Percentiles rank a stretch among this genome's conserved stretches.
These are phyloP conservation scores for Sarcophaga subvicina DNA, from an alignment of 2,888 invertebrate genomes.

Conservation along the genomic window DNA sequence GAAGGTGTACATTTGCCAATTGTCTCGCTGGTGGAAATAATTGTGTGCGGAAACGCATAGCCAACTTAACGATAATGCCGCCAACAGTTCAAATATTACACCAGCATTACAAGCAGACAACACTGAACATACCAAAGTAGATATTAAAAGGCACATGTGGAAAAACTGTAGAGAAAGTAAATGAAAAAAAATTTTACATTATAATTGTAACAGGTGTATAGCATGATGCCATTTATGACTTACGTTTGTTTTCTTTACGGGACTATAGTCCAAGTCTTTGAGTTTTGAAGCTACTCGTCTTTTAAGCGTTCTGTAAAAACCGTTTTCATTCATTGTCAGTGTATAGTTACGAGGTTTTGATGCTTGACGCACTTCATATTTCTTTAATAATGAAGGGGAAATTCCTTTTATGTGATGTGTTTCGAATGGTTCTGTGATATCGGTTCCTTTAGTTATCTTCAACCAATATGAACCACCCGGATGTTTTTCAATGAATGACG, in stretches of 20 bases:
- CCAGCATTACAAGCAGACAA: constrained; percentile 76
- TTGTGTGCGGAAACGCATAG: constrained; percentile 87
- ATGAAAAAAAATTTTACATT: not conserved
- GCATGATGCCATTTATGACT: constrained; percentile 8
- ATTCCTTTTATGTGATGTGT: constrained; percentile 84
- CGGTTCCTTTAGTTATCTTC: constrained; percentile 87
- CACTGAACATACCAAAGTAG: constrained; percentile 75
- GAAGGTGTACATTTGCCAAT: constrained; percentile 90
- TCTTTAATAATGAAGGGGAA: constrained; percentile 83
- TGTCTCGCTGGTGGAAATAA: constrained; percentile 88
- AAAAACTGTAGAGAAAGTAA: constrained; percentile 70
- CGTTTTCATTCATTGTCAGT: constrained; percentile 87
- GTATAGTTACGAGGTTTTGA: constrained; percentile 85
- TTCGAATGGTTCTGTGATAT: constrained; percentile 91
- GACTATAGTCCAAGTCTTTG: constrained; percentile 82
- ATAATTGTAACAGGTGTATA: too few relatives aligned
- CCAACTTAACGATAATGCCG: constrained; percentile 84
- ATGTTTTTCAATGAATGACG: constrained; percentile 88
- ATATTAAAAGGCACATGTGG: constrained; percentile 76
- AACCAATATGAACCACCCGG: constrained; percentile 93
- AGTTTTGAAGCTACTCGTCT: constrained; percentile 83
- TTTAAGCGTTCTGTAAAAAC: constrained; percentile 89
- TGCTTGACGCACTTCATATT: constrained; percentile 86
- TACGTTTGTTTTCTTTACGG: constrained; percentile 62
- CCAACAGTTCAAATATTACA: constrained; percentile 77